phyloP scores from a whole-genome alignment of 2,888 invertebrate species.

The Diploptera punctata region DNA sequence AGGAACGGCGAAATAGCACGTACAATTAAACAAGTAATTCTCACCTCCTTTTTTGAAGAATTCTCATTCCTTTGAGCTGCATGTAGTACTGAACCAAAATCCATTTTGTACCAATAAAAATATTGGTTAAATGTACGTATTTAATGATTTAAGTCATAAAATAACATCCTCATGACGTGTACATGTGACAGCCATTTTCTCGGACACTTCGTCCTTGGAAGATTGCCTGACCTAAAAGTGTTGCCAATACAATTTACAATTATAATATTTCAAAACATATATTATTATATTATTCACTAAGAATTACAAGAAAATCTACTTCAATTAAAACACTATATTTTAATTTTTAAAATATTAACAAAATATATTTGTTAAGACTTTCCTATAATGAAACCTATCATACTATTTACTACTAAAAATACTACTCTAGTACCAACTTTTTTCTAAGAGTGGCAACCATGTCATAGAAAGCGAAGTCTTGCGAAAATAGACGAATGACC shows the following conservation, averaged over 20 bases:
- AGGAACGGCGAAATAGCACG: constrained; percentile 43
- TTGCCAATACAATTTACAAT: background rate
- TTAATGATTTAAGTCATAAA: background rate
- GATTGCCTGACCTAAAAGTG: constrained; percentile 3
- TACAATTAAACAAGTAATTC: constrained; percentile 22
- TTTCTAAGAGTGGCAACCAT: too few species aligned
- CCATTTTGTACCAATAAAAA: constrained; percentile 55
- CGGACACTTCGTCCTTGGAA: background rate
- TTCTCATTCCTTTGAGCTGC: constrained; percentile 67
- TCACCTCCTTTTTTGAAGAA: constrained; percentile 50
- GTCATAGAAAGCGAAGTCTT: too few species aligned
- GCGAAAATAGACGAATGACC: too few species aligned
- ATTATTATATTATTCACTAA: too few species aligned
- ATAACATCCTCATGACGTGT: background rate
- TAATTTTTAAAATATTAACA: too few species aligned
- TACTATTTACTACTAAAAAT: too few species aligned
- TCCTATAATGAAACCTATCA: too few species aligned
- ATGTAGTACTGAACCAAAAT: constrained; percentile 67
- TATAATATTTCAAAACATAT: too few species aligned
- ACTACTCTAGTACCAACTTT: too few species aligned
- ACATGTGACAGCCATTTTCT: background rate
- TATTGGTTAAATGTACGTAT: background rate
- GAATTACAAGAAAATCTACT: too few species aligned
- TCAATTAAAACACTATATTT: too few species aligned
- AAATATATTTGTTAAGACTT: too few species aligned